Evolutionary conservation across 2,113 vertebrate species (phyloP), one percentile per base, ranked within the genome.

Genomic region (Syrmaticus mikado): DNA sequence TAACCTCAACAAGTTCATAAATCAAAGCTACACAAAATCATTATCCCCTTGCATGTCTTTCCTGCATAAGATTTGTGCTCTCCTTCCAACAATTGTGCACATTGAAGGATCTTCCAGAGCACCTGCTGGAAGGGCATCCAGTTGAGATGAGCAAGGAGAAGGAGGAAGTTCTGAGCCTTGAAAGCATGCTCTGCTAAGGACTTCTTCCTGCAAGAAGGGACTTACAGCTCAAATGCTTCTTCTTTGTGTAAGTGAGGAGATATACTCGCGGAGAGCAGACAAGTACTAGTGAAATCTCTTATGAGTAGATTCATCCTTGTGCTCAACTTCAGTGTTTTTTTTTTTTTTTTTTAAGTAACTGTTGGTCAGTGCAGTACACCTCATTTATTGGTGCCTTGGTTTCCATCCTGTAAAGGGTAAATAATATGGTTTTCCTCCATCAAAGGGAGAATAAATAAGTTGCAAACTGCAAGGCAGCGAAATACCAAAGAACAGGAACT

Each of bases 1-100:
- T 76, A 72, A 84, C 58, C 61, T 81, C 66, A 76, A 34, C 79
- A 58, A 53, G 48, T 68, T 85, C 61, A 91, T 94, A 90, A 91
- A 94, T 95, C 80, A 92, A 91, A 93, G 58, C 65, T 62, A 66
- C 68, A 66, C 82, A 90, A 92, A 95, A 85, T 87, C 73, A 57
- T 84, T 95, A 68, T 57, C 83, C 32, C 40, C 28, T 87, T 30
- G 18, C 68, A 60, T 7, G 1, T 71, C 65, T 78, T 67, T 22
- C 68, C 30, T 85, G 70, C 53, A 41, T 18, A 66, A 74, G 46
- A 74, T 80, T 73, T 91, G 38, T 82, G 38, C 65, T 93, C 89
- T 57, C 68, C 85, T 85, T 83, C 61, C 82, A 78, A 60, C 28
- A 65, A 13, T 10, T 64, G 10, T 68, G 30, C 61, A 52, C 15